These are phyloP conservation scores for Pollenia angustigena DNA, from an alignment of 2,888 invertebrate species.

Conservation along the genomic window DNA sequence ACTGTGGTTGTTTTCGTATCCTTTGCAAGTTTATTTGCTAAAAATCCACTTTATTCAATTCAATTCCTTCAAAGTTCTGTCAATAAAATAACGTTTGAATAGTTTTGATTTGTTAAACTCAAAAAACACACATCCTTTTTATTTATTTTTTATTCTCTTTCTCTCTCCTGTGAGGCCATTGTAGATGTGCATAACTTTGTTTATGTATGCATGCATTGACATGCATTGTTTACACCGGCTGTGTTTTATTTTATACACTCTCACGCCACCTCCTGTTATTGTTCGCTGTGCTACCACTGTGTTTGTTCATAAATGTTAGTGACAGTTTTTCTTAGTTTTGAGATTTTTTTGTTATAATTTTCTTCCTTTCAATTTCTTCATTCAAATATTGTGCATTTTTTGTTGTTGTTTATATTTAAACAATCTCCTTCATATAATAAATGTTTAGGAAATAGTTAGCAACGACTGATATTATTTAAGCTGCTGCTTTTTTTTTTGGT, in stretches of 20 bases:
- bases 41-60: neutral
- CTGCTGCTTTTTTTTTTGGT: conserved; percentile 21
- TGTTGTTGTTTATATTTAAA: conserved; percentile 3
- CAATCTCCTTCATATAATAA: neutral
- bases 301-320: conserved; percentile 49
- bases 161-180: conserved; percentile 25
- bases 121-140: conserved; percentile 51
- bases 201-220: conserved; percentile 52
- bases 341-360: conserved; percentile 22
- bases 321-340: conserved; percentile 54
- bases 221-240: conserved; percentile 48
- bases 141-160: neutral
- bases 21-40: too few relatives aligned
- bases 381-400: conserved; percentile 48
- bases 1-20: too few relatives aligned
- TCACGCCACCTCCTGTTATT: neutral
- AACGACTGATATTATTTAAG: conserved; percentile 14
- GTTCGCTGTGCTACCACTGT: conserved; percentile 12
- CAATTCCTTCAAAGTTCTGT: conserved; percentile 18
- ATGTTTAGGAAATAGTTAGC: conserved; percentile 1
- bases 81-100: conserved; percentile 10
- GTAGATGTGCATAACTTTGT: conserved; percentile 14
- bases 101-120: conserved; percentile 42
- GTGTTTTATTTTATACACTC: conserved; percentile 42
- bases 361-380: conserved; percentile 34